Evolutionary conservation across 2,888 invertebrate genomes (phyloP).

Genomic region (Danaus chrysippus): DNA sequence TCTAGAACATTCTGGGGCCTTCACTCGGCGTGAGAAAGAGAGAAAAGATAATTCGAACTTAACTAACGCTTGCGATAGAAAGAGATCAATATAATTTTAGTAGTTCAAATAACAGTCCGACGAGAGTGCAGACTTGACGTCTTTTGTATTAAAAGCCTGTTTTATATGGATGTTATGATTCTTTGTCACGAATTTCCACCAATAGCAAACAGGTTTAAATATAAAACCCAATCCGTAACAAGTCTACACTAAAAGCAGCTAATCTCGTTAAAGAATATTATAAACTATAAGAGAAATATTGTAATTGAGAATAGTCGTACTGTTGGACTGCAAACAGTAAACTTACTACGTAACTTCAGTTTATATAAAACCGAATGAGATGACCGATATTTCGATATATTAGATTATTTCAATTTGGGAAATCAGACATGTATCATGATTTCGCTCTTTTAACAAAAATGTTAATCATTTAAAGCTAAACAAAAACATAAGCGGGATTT

Average conservation of each 20-base stretch:
- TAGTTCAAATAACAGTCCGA: conserved; percentile 46
- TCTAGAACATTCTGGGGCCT: conserved; percentile 84
- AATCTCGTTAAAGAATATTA: not conserved
- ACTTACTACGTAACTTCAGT: too few species aligned
- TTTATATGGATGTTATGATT: conserved; percentile 24
- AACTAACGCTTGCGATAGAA: conserved; percentile 38
- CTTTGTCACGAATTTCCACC: conserved; percentile 14
- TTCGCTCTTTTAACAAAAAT: too few species aligned
- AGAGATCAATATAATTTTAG: conserved; percentile 67
- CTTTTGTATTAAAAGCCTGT: conserved; percentile 34
- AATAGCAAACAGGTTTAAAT: conserved; percentile 17
- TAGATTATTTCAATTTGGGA: too few species aligned
- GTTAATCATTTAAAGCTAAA: too few species aligned
- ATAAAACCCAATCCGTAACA: conserved; percentile 16
- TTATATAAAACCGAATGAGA: too few species aligned
- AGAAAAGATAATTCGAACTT: conserved; percentile 40
- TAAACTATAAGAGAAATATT: not conserved
- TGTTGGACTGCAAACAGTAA: not conserved
- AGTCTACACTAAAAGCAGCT: not conserved
- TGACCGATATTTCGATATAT: too few species aligned
- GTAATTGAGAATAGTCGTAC: not conserved
- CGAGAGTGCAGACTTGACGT: conserved; percentile 45
- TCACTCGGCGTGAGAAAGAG: conserved; percentile 56
- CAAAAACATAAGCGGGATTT: too few species aligned
- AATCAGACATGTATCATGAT: too few species aligned